Percentiles rank a stretch among this genome's conserved stretches.
Conservation (phyloP, 2,113 vertebrate genomes). For the Ageneiosus marmoratus region DNA sequence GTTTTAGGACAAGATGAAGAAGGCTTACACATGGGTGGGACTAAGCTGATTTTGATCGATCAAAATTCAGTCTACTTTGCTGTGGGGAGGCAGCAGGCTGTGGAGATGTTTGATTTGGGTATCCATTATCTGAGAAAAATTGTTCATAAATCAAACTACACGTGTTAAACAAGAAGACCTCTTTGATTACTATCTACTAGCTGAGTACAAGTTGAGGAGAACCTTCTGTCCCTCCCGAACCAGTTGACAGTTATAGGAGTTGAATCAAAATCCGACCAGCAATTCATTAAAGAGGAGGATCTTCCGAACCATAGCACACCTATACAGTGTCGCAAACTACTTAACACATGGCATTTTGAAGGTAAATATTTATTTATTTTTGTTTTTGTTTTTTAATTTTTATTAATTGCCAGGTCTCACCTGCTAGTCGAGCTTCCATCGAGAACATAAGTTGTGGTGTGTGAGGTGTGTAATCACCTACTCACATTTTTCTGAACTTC, state of each 20-base stretch:
- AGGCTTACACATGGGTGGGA: background rate
- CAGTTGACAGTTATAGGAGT: conserved; percentile 36
- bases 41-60: background rate
- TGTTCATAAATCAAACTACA: background rate
- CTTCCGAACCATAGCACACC: conserved; percentile 31
- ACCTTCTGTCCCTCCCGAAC: conserved; percentile 21
- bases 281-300: conserved; percentile 39
- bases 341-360: too few relatives aligned
- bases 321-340: too few relatives aligned
- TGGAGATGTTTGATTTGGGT: background rate
- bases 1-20: too few relatives aligned
- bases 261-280: conserved; percentile 33
- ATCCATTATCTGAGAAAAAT: background rate
- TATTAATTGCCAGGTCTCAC: too few relatives aligned
- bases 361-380: too few relatives aligned
- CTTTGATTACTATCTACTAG: conserved; percentile 42
- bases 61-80: background rate
- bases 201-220: conserved; percentile 26
- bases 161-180: conserved; percentile 3
- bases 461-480: too few relatives aligned
- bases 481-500: too few relatives aligned
- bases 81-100: background rate
- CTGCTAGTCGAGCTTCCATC: too few relatives aligned
- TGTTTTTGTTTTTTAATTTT: too few relatives aligned
- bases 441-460: too few relatives aligned